These are phyloP conservation scores for Andrena fulva DNA, from an alignment of 2,888 invertebrate species.

Conservation along the genomic window DNA sequence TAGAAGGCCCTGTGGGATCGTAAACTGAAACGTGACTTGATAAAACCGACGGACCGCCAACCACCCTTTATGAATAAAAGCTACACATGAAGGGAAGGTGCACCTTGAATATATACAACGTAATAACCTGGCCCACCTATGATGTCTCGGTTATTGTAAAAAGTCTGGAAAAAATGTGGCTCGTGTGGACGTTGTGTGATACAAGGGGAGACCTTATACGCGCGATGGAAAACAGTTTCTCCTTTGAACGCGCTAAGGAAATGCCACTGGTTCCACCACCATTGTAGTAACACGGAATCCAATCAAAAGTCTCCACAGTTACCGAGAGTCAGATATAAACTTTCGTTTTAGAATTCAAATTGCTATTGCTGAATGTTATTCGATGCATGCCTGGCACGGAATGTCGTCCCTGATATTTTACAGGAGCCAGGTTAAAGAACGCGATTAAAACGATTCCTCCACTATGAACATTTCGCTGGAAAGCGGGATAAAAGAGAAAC, in stretches of 20 bases:
- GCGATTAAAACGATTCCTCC: neutral
- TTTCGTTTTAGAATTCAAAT: too few relatives aligned
- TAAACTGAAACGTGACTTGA: neutral
- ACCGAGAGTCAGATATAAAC: too few relatives aligned
- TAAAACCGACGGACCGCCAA: neutral
- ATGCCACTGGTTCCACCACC: neutral
- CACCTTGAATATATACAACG: too few relatives aligned
- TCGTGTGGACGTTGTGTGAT: neutral
- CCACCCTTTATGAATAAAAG: neutral
- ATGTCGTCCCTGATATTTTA: too few relatives aligned
- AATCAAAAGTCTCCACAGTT: too few relatives aligned
- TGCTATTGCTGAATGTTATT: too few relatives aligned
- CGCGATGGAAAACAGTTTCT: neutral
- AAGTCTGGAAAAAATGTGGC: neutral
- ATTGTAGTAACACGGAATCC: neutral
- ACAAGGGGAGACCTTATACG: neutral
- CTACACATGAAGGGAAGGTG: too few relatives aligned
- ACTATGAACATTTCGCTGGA: neutral
- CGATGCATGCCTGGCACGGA: too few relatives aligned
- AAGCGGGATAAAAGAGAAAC: neutral
- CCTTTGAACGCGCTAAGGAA: neutral
- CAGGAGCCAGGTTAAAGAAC: too few relatives aligned
- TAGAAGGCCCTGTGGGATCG: neutral
- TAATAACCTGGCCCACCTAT: slow-evolving; percentile 19
- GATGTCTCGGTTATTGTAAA: slow-evolving; percentile 10